A percentile compares a stretch with the other conserved stretches of the same genome.
Evolutionary conservation across 2,888 invertebrate species (phyloP).

Genomic region (Panopea generosa): DNA sequence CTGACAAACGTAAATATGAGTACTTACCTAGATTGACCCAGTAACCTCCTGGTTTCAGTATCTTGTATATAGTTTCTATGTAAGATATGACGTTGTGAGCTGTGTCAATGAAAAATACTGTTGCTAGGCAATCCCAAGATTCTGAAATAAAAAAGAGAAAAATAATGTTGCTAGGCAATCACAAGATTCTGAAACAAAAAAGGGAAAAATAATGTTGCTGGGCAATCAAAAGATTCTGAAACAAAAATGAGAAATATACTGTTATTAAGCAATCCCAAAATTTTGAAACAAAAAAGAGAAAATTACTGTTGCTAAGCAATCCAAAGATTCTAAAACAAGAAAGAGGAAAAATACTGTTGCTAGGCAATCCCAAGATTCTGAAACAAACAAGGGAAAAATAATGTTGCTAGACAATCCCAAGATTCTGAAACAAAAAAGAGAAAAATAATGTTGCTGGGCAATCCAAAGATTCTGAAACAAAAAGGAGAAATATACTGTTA

Average conservation of each 20-base stretch:
- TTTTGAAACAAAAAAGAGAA: constrained; percentile 35
- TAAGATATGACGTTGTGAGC: constrained; percentile 98
- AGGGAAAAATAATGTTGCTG: background rate
- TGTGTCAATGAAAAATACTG: constrained; percentile 99
- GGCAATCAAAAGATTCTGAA: constrained; percentile 23
- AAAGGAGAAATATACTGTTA: background rate
- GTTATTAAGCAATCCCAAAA: background rate
- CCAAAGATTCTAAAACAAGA: background rate
- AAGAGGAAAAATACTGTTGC: constrained; percentile 99
- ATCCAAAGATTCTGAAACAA: constrained; percentile 29
- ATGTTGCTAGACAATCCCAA: background rate
- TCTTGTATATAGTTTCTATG: constrained; percentile 95
- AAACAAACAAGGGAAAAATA: constrained; percentile 34
- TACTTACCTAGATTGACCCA: constrained; percentile 48
- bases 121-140: constrained; percentile 96
- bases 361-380: constrained; percentile 94
- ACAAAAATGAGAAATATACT: background rate
- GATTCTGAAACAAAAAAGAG: constrained; percentile 39
- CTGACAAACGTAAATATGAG: too few species aligned
- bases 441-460: background rate
- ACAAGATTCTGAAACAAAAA: constrained; percentile 35
- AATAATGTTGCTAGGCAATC: background rate
- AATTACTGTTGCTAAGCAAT: background rate
- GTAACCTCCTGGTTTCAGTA: constrained; percentile 92
- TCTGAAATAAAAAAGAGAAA: constrained; percentile 86